Percentiles rank a stretch among this genome's conserved stretches.
These are phyloP conservation scores for Argyresthia goedartella DNA, from an alignment of 2,888 invertebrate species.

Conservation along the genomic window DNA sequence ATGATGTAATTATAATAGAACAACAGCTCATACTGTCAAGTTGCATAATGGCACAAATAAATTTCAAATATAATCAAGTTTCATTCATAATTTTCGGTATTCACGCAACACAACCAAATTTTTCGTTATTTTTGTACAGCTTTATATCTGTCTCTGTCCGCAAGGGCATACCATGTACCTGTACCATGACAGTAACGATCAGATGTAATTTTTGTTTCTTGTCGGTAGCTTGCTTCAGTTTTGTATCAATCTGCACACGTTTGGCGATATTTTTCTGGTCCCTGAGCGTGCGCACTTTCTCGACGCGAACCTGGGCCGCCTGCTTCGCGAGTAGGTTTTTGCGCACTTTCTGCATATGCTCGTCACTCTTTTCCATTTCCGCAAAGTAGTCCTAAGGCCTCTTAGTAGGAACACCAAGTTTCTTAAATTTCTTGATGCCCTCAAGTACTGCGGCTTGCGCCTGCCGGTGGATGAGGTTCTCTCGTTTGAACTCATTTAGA, in stretches of 20 bases:
- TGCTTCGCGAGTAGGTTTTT: constrained; percentile 87
- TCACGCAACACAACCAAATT: too few species aligned
- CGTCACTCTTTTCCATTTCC: constrained; percentile 98
- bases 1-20: too few species aligned
- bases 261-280: constrained; percentile 95
- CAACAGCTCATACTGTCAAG: too few species aligned
- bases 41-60: too few species aligned
- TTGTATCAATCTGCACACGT: constrained; percentile 83
- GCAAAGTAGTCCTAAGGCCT: constrained; percentile 98
- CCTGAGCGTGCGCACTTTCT: constrained; percentile 90
- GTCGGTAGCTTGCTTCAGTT: constrained; percentile 87
- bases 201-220: constrained; percentile 93
- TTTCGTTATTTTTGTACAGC: too few species aligned
- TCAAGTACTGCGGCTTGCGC: constrained; percentile 89
- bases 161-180: too few species aligned
- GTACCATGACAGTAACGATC: too few species aligned
- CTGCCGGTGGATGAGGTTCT: constrained; percentile 88
- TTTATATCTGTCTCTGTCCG: too few species aligned
- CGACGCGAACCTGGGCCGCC: constrained; percentile 85
- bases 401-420: constrained; percentile 81
- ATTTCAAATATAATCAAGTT: too few species aligned
- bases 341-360: constrained; percentile 96
- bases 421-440: constrained; percentile 82
- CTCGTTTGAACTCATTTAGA: constrained; percentile 92
- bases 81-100: too few species aligned